Percentiles rank a stretch among this genome's conserved stretches.
Evolutionary conservation across 1,140 invertebrate species (phyloP).

Genomic region (Aphidius gifuensis): DNA sequence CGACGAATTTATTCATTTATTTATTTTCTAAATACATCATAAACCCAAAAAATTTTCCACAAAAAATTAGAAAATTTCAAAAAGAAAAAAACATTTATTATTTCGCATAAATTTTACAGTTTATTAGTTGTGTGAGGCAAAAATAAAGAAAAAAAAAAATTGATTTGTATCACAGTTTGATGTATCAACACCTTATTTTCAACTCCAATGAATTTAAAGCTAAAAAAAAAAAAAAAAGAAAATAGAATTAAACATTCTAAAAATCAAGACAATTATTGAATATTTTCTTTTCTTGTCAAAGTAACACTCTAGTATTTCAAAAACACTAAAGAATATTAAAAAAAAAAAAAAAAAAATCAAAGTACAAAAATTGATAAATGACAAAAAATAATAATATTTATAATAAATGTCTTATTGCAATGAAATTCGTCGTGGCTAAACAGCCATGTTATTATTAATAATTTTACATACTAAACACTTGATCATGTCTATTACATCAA

Average conservation of each 20-base stretch:
- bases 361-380: neutral
- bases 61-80: neutral
- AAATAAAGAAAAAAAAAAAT: no score
- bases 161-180: no score
- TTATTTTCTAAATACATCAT: neutral
- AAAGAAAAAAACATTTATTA: neutral
- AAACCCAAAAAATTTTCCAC: conserved; percentile 2
- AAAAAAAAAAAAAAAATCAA: conserved; percentile 18
- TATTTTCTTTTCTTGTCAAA: no score
- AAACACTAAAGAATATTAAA: neutral
- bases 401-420: no score
- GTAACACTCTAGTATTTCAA: no score
- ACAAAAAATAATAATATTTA: no score
- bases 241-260: no score
- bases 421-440: conserved; percentile 35
- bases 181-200: no score
- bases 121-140: neutral
- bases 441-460: conserved; percentile 31
- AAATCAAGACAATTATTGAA: no score
- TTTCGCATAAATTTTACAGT: neutral
- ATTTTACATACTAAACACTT: conserved; percentile 19
- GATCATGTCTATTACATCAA: neutral
- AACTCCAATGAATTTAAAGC: no score
- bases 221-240: no score
- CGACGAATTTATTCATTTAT: conserved; percentile 32